Evolutionary conservation across 2,797 vertebrate species (phyloP), one percentile per base, ranked within the genome.

Genomic region (Mionectes olivaceus): DNA sequence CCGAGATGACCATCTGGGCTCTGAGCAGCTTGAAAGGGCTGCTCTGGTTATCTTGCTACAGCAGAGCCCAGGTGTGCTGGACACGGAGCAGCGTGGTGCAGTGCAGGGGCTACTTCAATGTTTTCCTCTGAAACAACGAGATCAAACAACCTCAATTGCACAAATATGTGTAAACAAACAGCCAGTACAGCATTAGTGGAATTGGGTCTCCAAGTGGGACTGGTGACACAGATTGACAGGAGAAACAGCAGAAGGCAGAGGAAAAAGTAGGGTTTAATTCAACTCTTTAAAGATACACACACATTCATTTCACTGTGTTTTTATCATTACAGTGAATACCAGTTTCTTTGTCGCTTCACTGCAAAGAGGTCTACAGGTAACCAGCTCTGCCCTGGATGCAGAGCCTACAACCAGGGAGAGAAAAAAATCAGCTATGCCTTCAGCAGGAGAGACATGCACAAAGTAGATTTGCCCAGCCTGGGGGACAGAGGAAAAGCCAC

Each of bases 1-100:
- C 27, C 0, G 4, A 83, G 85, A 63, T 49, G 47, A n/a, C 33
- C 3, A 0, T 25, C 69, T 55, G 83, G 81, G 95, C 73, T 73
- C 55, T 93, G 79, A 57, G 75, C 19, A 90, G 89, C 74, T 22
- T 79, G 63, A 88, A 79, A 94, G 63, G 39, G 59, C 74, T 76
- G 89, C 74, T 70, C 8, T 1, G 65, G 87, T 96, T 93, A 96
- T 88, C 95, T 91, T 27, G 32, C 5, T 79, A 19, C 82, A 88
- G 85, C 95, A 96, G 92, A 90, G 69, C 61, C 56, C 43, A 88
- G 89, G 94, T 86, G 85, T 32, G 19, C 89, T 52, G 87, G 89
- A 27, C 91, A 83, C 49, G 19, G 33, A 61, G n/a, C 75, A 68
- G 61, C 1, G 5, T 10, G 11, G 30, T 13, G 7, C 5, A 3